phyloP scores from a whole-genome alignment of 2,888 invertebrate species.

The Microplitis deprimator region DNA sequence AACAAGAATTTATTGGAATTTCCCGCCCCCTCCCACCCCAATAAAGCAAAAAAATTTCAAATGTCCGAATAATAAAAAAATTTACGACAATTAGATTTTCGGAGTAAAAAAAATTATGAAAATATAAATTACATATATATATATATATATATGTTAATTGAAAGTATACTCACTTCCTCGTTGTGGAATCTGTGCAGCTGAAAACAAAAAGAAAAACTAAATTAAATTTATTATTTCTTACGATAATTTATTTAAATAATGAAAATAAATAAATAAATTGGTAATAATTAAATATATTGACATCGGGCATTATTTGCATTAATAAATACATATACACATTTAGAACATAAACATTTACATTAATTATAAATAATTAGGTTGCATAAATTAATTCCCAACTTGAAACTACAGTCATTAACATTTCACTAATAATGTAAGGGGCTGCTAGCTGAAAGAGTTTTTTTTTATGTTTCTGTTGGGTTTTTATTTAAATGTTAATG shows the following conservation, averaged over 20 bases:
- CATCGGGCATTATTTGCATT: constrained; percentile 47
- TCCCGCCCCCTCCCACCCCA: too few relatives aligned
- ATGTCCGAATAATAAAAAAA: too few relatives aligned
- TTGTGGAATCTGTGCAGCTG: constrained; percentile 92
- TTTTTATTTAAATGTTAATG: constrained; percentile 4
- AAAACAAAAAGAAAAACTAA: constrained; percentile 73
- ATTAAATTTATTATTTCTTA: background rate
- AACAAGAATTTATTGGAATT: too few relatives aligned
- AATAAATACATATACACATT: constrained; percentile 65
- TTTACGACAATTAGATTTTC: too few relatives aligned
- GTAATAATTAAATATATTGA: constrained; percentile 7
- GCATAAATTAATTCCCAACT: constrained; percentile 68
- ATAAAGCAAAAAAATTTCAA: too few relatives aligned
- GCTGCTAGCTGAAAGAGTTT: constrained; percentile 52
- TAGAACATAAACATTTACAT: constrained; percentile 68
- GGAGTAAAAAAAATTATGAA: background rate
- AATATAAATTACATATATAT: constrained; percentile 23
- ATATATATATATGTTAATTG: constrained; percentile 40
- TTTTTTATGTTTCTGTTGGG: constrained; percentile 37
- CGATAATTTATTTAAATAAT: constrained; percentile 12
- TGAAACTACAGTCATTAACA: constrained; percentile 67
- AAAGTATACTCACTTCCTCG: constrained; percentile 84
- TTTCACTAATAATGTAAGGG: constrained; percentile 67
- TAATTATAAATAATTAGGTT: constrained; percentile 65
- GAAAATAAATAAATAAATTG: constrained; percentile 14